A percentile compares a stretch with the other conserved stretches of the same genome.
Evolutionary conservation across 2,888 invertebrate species (phyloP).

Genomic region (Eulithis prunata): DNA sequence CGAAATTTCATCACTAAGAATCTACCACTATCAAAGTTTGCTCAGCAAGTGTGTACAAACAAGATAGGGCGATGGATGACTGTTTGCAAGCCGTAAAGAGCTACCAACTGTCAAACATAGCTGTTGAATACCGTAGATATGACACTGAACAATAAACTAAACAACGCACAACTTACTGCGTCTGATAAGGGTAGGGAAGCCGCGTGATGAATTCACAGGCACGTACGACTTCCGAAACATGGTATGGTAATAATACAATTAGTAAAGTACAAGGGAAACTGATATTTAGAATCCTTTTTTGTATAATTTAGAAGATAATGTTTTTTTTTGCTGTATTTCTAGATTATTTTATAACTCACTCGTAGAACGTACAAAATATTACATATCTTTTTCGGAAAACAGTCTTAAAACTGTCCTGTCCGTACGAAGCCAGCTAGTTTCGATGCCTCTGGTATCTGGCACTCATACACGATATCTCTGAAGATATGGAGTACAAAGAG

Average conservation of each 20-base stretch:
- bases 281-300: not conserved
- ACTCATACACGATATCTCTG: too few relatives aligned
- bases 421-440: too few relatives aligned
- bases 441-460: too few relatives aligned
- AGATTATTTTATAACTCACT: too few relatives aligned
- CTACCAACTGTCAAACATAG: constrained; percentile 25
- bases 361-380: too few relatives aligned
- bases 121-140: constrained; percentile 2
- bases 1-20: constrained; percentile 19
- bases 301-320: too few relatives aligned
- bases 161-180: not conserved
- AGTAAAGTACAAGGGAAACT: not conserved
- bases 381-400: too few relatives aligned
- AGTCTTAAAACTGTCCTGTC: too few relatives aligned
- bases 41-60: constrained; percentile 39
- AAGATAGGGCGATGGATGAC: constrained; percentile 44
- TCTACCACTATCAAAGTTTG: constrained; percentile 18
- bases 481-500: too few relatives aligned
- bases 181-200: constrained; percentile 25
- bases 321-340: too few relatives aligned
- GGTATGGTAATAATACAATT: not conserved
- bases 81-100: constrained; percentile 25
- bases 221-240: constrained; percentile 13
- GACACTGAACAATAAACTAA: constrained; percentile 3
- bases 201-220: constrained; percentile 21